A percentile compares a stretch with the other conserved stretches of the same genome.
These are phyloP conservation scores for Clarias laeviceps DNA, from an alignment of 2,797 vertebrate genomes.

Conservation along the genomic window DNA sequence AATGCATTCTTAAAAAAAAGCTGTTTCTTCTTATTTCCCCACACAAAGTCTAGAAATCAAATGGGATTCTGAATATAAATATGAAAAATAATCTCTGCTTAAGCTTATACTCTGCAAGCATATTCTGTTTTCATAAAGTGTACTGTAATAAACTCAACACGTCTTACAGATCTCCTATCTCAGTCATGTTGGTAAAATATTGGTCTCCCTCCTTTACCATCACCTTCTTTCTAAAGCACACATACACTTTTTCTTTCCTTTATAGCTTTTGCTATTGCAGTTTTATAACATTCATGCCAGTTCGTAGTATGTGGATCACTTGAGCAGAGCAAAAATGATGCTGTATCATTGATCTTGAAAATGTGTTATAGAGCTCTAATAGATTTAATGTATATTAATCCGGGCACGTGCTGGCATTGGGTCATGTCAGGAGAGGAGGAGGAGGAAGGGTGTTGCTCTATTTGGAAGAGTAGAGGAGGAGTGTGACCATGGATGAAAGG, in stretches of 20 bases:
- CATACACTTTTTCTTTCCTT: neutral
- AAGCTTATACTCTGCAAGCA: neutral
- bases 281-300: neutral
- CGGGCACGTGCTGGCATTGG: constrained; percentile 64
- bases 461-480: constrained; percentile 54
- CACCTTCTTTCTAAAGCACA: neutral
- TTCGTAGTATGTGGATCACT: neutral
- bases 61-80: neutral
- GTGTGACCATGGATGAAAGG: constrained; percentile 32
- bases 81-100: neutral
- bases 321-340: neutral
- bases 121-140: neutral
- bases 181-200: neutral
- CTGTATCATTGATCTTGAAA: neutral
- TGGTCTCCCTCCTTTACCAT: neutral
- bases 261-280: neutral
- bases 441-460: constrained; percentile 21
- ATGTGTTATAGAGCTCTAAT: constrained; percentile 18
- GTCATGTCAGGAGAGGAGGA: constrained; percentile 46
- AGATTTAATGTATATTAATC: constrained; percentile 54
- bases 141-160: neutral
- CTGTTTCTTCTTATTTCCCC: neutral
- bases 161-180: neutral
- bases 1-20: too few relatives aligned
- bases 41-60: neutral